Evolutionary conservation across 2,888 invertebrate species (phyloP), one percentile per base, ranked within the genome.

Genomic region (Calliscelio sp.): DNA sequence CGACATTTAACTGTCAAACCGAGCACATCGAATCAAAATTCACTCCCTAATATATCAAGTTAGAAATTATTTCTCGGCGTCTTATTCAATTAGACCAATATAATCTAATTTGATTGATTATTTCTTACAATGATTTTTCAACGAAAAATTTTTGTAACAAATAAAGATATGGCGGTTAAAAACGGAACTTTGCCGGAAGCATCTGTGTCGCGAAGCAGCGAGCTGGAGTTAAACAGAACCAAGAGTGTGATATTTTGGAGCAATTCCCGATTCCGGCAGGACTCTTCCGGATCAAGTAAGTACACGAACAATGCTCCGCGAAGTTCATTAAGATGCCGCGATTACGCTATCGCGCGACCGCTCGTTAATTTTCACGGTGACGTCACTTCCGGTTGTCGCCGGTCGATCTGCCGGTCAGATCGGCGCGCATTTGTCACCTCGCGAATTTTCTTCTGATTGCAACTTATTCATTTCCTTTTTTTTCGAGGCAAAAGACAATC

Each of bases 321-420:
- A n/a, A n/a, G n/a, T n/a, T 90, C 90, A 90, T 90, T 91, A 90
- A 90, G 90, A 91, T 91, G 86, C 86, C 85, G 85, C 88, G 90
- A 91, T 91, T 88, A 88, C 49, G 82, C 87, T 90, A 89, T 90
- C 90, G 88, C 88, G 85, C 86, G 77, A 86, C 87, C 88, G 85
- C 90, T 91, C 89, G 89, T 90, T 90, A 89, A 88, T 73, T 90
- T 88, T 89, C 85, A 87, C 89, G 73, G 74, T 89, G 90, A 90
- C 90, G 90, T 90, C 90, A 90, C 87, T 90, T 90, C 90, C 90
- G 89, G 89, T 78, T 87, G 71, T 88, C 88, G 87, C 86, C 87
- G 88, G 11, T 51, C 51, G 70, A 53, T 77, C 65, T 18, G 28
- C 22, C 32, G n/a, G 32, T 38, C 65, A 86, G 87, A 65, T 66